A percentile compares a stretch with the other conserved stretches of the same genome.
phyloP scores from a whole-genome alignment of 1,140 invertebrate genomes.

The Rhysida immarginata region DNA sequence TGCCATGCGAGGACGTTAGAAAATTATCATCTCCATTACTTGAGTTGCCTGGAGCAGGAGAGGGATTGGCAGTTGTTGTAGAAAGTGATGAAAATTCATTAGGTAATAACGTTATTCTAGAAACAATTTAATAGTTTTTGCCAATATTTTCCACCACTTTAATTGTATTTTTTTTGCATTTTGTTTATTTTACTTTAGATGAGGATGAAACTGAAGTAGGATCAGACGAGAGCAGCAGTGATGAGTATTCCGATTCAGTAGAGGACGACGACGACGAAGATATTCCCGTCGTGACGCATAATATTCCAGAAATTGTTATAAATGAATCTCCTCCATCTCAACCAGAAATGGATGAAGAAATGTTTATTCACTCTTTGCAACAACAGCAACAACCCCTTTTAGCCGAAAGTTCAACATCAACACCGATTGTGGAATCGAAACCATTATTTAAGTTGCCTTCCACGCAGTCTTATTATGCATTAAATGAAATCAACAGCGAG shows the following conservation, averaged over 20 bases:
- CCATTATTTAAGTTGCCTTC: too few relatives aligned
- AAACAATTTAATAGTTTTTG: too few relatives aligned
- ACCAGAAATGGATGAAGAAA: constrained; percentile 6
- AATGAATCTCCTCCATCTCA: constrained; percentile 20
- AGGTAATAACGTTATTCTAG: too few relatives aligned
- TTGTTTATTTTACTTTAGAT: neutral
- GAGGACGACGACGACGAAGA: constrained; percentile 41
- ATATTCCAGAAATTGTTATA: constrained; percentile 30
- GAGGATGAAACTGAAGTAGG: neutral
- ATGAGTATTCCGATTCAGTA: constrained; percentile 42
- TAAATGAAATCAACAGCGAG: too few relatives aligned
- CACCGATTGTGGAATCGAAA: too few relatives aligned
- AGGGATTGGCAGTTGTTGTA: too few relatives aligned
- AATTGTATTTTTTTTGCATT: neutral
- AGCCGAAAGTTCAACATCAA: neutral
- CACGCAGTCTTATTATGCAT: too few relatives aligned
- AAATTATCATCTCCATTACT: too few relatives aligned
- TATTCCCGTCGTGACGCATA: constrained; percentile 45
- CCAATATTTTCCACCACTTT: constrained; percentile 4
- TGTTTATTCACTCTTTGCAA: neutral
- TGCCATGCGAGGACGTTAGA: too few relatives aligned
- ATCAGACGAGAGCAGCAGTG: constrained; percentile 8
- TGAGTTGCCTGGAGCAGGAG: too few relatives aligned
- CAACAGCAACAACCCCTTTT: neutral
- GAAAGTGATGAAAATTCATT: too few relatives aligned